A percentile compares a stretch with the other conserved stretches of the same genome.
Conservation (phyloP, 2,888 invertebrate species). For the Andrena bicolor region DNA sequence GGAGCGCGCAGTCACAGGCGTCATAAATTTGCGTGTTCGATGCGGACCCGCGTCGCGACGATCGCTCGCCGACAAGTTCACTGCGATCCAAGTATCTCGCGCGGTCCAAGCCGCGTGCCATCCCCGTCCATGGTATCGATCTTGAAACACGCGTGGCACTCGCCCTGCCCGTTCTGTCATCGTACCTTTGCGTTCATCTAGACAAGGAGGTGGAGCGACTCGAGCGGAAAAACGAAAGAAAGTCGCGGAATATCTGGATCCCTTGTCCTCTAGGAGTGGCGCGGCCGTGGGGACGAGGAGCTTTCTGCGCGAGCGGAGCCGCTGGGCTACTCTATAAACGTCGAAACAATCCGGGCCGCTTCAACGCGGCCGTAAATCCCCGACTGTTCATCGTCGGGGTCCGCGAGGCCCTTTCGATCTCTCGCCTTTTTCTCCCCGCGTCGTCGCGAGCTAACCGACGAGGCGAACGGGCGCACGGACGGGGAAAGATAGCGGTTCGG, state of each 20-base stretch:
- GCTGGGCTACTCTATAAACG: slow-evolving; percentile 42
- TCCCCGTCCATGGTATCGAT: too few species aligned
- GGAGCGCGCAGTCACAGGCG: neutral
- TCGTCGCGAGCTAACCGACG: slow-evolving; percentile 13
- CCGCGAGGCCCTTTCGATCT: slow-evolving; percentile 60
- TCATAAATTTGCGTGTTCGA: slow-evolving; percentile 36
- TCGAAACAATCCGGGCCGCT: slow-evolving; percentile 59
- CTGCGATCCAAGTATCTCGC: neutral
- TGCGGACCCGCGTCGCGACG: neutral
- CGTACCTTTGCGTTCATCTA: too few species aligned
- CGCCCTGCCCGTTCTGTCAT: too few species aligned
- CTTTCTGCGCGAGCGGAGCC: slow-evolving; percentile 7
- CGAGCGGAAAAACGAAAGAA: too few species aligned
- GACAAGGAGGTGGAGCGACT: too few species aligned
- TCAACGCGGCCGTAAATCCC: slow-evolving; percentile 58
- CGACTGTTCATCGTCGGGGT: slow-evolving; percentile 48
- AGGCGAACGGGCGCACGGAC: slow-evolving; percentile 5
- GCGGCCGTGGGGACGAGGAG: slow-evolving; percentile 28
- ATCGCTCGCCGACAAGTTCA: neutral
- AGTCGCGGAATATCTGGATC: too few species aligned
- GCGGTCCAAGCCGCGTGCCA: too few species aligned
- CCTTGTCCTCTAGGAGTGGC: slow-evolving; percentile 25
- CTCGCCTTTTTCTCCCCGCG: slow-evolving; percentile 39
- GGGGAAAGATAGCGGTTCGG: slow-evolving; percentile 63
- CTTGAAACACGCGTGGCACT: too few species aligned